Conservation (phyloP, 37 sponge, comb jelly and placozoan species). For the Eunapius fragilis region DNA sequence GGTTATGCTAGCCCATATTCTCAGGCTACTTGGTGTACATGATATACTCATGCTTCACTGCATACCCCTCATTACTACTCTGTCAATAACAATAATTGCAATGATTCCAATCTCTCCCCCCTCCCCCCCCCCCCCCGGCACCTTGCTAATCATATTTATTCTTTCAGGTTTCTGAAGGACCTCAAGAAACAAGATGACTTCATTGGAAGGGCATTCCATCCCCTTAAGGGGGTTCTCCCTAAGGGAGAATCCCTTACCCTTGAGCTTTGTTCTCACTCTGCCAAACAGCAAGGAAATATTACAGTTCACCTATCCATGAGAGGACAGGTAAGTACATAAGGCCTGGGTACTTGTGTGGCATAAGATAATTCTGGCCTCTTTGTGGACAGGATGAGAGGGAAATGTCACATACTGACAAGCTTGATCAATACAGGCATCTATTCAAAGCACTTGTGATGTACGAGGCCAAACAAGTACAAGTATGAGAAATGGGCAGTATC, state of each 20-base stretch:
- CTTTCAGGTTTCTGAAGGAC: not conserved
- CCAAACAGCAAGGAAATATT: conserved; percentile 37
- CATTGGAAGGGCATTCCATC: conserved; percentile 53
- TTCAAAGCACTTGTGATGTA: not conserved
- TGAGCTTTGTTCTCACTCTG: conserved; percentile 49
- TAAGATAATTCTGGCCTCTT: not conserved
- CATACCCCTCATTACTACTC: too few relatives aligned
- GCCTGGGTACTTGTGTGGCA: too few relatives aligned
- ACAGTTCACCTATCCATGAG: not conserved
- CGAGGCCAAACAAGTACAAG: not conserved
- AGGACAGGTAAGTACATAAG: not conserved
- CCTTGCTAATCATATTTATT: too few relatives aligned
- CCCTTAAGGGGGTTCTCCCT: conserved; percentile 28
- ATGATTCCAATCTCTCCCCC: too few relatives aligned
- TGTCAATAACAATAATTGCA: too few relatives aligned
- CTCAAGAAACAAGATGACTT: conserved; percentile 47
- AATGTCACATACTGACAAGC: not conserved
- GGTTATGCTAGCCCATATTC: too few relatives aligned
- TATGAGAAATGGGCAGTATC: not conserved
- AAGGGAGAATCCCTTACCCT: conserved; percentile 21
- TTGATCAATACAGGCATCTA: not conserved
- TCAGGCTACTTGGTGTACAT: too few relatives aligned
- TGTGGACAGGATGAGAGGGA: not conserved
- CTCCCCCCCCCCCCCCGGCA: too few relatives aligned
- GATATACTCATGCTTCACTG: too few relatives aligned